Evolutionary conservation across 2,888 invertebrate genomes (phyloP).

Genomic region (Andrena hattorfiana): DNA sequence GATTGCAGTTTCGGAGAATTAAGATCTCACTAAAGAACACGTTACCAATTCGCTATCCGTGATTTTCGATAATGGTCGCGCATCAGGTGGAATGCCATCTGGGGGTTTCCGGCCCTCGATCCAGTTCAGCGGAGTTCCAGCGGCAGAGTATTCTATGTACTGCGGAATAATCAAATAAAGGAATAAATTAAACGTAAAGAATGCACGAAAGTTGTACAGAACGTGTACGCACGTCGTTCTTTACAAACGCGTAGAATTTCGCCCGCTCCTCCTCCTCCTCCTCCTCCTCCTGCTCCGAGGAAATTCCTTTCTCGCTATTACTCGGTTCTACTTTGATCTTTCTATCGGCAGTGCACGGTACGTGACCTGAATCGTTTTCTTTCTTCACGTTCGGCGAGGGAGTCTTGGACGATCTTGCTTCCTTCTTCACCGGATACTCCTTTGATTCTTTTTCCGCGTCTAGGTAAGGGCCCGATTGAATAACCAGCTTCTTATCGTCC

Average conservation of each 20-base stretch:
- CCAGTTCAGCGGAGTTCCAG: constrained; percentile 77
- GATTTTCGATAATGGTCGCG: constrained; percentile 67
- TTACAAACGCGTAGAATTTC: constrained; percentile 72
- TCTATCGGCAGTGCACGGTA: not conserved
- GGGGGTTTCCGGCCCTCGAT: constrained; percentile 75
- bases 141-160: constrained; percentile 76
- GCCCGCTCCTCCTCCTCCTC: constrained; percentile 38
- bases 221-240: constrained; percentile 70
- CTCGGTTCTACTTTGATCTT: not conserved
- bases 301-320: not conserved
- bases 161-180: constrained; percentile 30
- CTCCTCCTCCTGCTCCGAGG: not conserved
- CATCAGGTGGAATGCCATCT: constrained; percentile 71
- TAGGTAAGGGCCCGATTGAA: not conserved
- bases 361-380: not conserved
- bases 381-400: not conserved
- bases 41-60: constrained; percentile 70
- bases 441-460: not conserved
- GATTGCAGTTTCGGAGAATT: not conserved
- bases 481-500: not conserved
- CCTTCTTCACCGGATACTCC: not conserved
- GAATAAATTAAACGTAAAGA: not conserved
- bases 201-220: not conserved
- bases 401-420: not conserved
- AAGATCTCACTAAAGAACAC: not conserved